These are phyloP conservation scores for Ochotona curzoniae DNA, from an alignment of 2,113 vertebrate genomes.

Conservation along the genomic window DNA sequence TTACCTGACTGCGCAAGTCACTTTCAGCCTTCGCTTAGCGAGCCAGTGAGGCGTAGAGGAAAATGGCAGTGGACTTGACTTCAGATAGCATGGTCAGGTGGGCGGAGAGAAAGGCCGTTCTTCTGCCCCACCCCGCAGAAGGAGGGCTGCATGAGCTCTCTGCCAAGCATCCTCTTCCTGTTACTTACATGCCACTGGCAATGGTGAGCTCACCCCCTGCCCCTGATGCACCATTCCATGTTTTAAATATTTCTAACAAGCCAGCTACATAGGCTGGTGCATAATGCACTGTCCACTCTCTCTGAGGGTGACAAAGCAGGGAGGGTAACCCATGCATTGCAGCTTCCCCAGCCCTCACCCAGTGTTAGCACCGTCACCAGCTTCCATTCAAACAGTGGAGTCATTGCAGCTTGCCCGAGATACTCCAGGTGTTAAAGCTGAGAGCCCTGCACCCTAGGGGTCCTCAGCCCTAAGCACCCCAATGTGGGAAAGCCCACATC, in stretches of 20 bases:
- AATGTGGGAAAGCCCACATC: not conserved
- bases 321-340: not conserved
- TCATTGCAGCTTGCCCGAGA: not conserved
- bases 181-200: not conserved
- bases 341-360: not conserved
- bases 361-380: not conserved
- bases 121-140: not conserved
- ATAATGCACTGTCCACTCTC: not conserved
- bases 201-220: not conserved
- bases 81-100: not conserved
- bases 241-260: not conserved
- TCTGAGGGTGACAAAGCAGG: not conserved
- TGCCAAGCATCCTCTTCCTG: not conserved
- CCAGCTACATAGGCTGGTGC: no score
- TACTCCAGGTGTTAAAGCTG: not conserved
- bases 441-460: not conserved
- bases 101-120: not conserved
- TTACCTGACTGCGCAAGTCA: not conserved
- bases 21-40: conserved; percentile 64
- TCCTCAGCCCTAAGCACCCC: no score
- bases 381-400: not conserved
- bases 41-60: not conserved
- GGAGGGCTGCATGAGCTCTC: not conserved
- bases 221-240: not conserved
- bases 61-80: not conserved